Evolutionary conservation across 35 echinoderm and acorn worm genomes (phyloP), one percentile per base, ranked within the genome.

Genomic region (Apostichopus californicus): DNA sequence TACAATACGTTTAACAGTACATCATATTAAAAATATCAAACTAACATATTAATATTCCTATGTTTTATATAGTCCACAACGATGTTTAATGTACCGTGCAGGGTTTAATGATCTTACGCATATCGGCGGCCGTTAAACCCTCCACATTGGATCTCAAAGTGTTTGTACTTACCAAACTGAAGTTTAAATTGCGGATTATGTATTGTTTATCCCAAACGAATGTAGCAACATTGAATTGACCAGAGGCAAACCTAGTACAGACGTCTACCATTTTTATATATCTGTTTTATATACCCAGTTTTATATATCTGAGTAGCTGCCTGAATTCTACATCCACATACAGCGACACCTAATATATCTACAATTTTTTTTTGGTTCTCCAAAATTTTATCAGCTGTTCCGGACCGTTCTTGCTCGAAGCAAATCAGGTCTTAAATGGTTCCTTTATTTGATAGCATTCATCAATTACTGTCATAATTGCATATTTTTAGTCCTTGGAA

Each of bases 351-450:
- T 18, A 75, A 7, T 18, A 13, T 75, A 22, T 22, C 71, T 20
- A 18, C n/a, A 75, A 75, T 18, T 4, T 46, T 46, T 34, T 46
- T 46, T 46, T 46, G 5, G 18, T 46, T 61, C n/a, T 75, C n/a
- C 71, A 75, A 75, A 18, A 75, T 75, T 75, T 75, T n/a, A 75
- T 75, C 71, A 75, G 71, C 71, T 75, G 71, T 75, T 75, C n/a
- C 17, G 15, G 71, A 75, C 71, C 71, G 71, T 75, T 75, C 71
- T 75, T 75, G 71, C 71, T 75, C n/a, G 14, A 18, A 75, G 71
- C 71, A 75, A 75, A 75, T 14, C 21, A n/a, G 71, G 71, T n/a
- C n/a, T 75, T 75, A 75, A 75, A 75, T 75, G 71, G 71, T 75
- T 75, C 14, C 71, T n/a, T 75, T 75, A 75, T 75, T 75, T 75